phyloP scores from a whole-genome alignment of 2,888 invertebrate genomes.

The Himalopsyche tibetana region DNA sequence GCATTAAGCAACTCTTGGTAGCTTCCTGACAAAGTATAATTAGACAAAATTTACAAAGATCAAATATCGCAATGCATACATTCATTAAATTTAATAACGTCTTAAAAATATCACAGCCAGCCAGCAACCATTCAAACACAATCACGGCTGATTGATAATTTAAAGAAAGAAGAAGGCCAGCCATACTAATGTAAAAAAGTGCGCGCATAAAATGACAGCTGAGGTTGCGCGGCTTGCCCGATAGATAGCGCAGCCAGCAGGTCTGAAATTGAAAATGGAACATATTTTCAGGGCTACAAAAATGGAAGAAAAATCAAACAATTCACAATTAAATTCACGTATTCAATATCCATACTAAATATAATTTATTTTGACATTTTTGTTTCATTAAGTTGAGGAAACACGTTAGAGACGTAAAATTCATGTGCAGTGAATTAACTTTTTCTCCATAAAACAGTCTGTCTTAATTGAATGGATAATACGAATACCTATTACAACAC shows the following conservation, averaged over 20 bases:
- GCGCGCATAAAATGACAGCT: conserved; percentile 34
- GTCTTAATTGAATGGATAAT: too few relatives aligned
- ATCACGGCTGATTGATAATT: conserved; percentile 34
- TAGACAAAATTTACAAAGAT: conserved; percentile 6
- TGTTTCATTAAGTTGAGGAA: too few relatives aligned
- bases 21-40: background rate
- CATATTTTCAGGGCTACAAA: background rate
- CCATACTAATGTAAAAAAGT: conserved; percentile 30
- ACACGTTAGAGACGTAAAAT: too few relatives aligned
- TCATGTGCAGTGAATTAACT: too few relatives aligned
- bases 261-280: conserved; percentile 20
- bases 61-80: conserved; percentile 34
- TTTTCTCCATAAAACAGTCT: too few relatives aligned
- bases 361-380: too few relatives aligned
- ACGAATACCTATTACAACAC: too few relatives aligned
- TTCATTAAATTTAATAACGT: conserved; percentile 45
- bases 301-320: background rate
- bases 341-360: too few relatives aligned
- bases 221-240: conserved; percentile 34
- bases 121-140: conserved; percentile 36
- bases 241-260: background rate
- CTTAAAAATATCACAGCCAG: conserved; percentile 53
- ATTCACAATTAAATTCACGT: too few relatives aligned
- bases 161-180: conserved; percentile 26
- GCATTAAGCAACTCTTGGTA: too few relatives aligned